Evolutionary conservation across 2,113 vertebrate genomes (phyloP).

Genomic region (Syngnathus scovelli): DNA sequence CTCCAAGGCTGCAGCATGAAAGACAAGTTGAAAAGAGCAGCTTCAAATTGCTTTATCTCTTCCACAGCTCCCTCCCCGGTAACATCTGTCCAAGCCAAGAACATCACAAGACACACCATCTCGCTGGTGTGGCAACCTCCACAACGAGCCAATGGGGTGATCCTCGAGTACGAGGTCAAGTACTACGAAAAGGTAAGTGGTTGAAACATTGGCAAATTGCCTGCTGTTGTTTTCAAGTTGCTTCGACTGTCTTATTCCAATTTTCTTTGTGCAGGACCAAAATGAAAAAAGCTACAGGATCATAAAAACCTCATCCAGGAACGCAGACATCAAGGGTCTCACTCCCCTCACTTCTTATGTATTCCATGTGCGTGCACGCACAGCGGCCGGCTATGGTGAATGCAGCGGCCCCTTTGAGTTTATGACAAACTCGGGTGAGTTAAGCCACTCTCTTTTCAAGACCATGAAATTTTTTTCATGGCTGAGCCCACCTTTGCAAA

Average conservation of each 20-base stretch:
- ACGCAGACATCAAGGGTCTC: slow-evolving; percentile 88
- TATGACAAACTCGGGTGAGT: slow-evolving; percentile 93
- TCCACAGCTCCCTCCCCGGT: slow-evolving; percentile 86
- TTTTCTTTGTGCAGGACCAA: slow-evolving; percentile 77
- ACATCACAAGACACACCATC: slow-evolving; percentile 93
- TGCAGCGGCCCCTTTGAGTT: slow-evolving; percentile 93
- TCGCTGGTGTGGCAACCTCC: slow-evolving; percentile 91
- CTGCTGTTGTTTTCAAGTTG: background rate
- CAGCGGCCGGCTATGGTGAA: slow-evolving; percentile 90
- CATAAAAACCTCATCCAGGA: slow-evolving; percentile 85
- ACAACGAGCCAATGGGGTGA: slow-evolving; percentile 92
- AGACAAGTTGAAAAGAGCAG: slow-evolving; percentile 9
- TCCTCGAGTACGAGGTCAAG: slow-evolving; percentile 97
- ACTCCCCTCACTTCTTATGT: slow-evolving; percentile 93
- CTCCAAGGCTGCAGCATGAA: slow-evolving; percentile 24
- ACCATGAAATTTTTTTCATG: slow-evolving; percentile 7
- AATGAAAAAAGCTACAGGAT: slow-evolving; percentile 96
- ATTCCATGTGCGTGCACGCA: slow-evolving; percentile 92
- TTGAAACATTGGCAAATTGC: background rate
- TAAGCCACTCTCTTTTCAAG: background rate
- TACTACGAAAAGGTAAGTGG: slow-evolving; percentile 93
- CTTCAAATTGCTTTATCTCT: slow-evolving; percentile 17
- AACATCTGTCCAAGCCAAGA: slow-evolving; percentile 88
- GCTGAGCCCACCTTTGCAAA: slow-evolving; percentile 3
- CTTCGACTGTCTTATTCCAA: background rate